Base-by-base conservation (phyloP, 2,888 invertebrate species). In the Cylloceria caligata region DNA sequence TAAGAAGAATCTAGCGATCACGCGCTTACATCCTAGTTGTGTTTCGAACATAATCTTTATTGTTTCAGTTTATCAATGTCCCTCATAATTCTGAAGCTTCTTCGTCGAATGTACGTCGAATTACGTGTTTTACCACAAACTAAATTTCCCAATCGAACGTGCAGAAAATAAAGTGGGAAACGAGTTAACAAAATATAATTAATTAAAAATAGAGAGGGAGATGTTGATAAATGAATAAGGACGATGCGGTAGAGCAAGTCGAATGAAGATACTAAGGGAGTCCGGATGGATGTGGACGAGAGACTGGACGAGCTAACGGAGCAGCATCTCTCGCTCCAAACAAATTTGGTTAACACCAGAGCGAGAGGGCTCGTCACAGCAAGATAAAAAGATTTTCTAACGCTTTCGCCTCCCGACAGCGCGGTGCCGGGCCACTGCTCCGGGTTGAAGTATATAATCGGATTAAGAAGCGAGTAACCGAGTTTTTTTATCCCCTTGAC, bases 381-480 rank as follows among this genome's bases (percentile, higher is more conserved):
- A 49, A 68, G 67, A 49, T n/a, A 67, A 64, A 34, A 68, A 68
- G 16, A 52, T 76, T 62, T 68, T 45, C 52, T 13, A 68, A 81
- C 24, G 60, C 68, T 49, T 49, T 45, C 34, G 19, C 11, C 36
- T 52, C 39, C 16, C 57, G n/a, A 30, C 57, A n/a, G 34, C 57
- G 13, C 55, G 13, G 39, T 62, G 21, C 42, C 24, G 19, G 45
- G 55, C 27, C 34, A 72, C 36, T 34, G 75, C 76, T 55, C 57
- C 57, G 49, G 68, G 60, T 72, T 67, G 71, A 62, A 45, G 67
- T 45, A 62, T 62, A 81, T 81, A 72, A 81, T 68, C 42, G 60
- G 72, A 81, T 81, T 81, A 81, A 72, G 72, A 67, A 42, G 65
- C 71, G 75, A 72, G 75, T 76, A 80, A 76, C 72, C 49, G 76